phyloP scores from a whole-genome alignment of 1,140 invertebrate genomes.

The Sarcophaga peregrina region DNA sequence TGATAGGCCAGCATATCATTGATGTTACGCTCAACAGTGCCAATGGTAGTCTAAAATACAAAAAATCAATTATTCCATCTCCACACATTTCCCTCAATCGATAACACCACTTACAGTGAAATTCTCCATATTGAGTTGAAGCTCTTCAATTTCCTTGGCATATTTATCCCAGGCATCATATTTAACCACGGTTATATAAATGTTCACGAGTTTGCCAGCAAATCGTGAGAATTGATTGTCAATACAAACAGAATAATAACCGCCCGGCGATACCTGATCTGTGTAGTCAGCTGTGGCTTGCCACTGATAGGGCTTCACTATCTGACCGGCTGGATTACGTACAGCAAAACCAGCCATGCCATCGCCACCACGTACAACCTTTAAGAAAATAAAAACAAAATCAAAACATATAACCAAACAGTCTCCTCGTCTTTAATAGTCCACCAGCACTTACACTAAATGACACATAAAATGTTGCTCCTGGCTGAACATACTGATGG shows the following conservation, averaged over 20 bases:
- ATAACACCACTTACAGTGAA: conserved; percentile 79
- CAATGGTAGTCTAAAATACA: conserved; percentile 75
- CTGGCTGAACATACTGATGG: conserved; percentile 90
- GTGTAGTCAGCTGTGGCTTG: conserved; percentile 87
- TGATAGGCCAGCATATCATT: conserved; percentile 87
- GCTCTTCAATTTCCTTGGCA: conserved; percentile 86
- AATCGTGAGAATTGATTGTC: conserved; percentile 95
- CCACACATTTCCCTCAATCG: background rate
- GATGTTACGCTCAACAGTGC: conserved; percentile 83
- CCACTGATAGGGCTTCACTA: conserved; percentile 93
- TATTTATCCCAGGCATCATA: conserved; percentile 95
- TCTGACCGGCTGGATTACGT: conserved; percentile 82
- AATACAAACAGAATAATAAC: conserved; percentile 93
- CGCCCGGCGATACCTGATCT: conserved; percentile 80
- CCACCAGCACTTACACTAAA: conserved; percentile 78
- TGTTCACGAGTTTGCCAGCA: conserved; percentile 90
- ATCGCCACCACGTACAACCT: conserved; percentile 90
- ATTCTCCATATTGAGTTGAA: conserved; percentile 89
- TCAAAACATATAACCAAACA: background rate
- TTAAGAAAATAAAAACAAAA: conserved; percentile 37
- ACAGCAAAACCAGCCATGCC: conserved; percentile 93
- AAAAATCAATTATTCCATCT: conserved; percentile 43
- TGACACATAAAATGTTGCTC: conserved; percentile 92
- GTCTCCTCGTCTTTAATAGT: background rate
- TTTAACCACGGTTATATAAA: conserved; percentile 93